Evolutionary conservation across 2,888 invertebrate genomes (phyloP).

Genomic region (Latrodectus elegans): DNA sequence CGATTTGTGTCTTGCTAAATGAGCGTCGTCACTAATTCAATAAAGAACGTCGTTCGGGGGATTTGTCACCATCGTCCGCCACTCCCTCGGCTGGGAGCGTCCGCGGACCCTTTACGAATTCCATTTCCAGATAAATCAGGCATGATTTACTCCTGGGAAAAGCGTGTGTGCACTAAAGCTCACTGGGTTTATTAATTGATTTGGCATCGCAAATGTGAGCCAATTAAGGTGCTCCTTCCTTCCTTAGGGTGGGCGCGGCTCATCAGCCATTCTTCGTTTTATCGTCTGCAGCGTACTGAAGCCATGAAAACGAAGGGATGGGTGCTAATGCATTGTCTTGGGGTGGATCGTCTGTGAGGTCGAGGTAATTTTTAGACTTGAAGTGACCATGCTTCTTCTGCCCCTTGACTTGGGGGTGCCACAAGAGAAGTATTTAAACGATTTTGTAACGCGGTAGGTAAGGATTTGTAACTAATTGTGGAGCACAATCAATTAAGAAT

Average conservation of each 20-base stretch:
- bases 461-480: too few relatives aligned
- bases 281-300: constrained; percentile 1
- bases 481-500: too few relatives aligned
- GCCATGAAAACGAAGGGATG: constrained; percentile 31
- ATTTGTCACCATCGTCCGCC: not conserved
- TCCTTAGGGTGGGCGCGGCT: constrained; percentile 41
- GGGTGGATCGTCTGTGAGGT: constrained; percentile 47
- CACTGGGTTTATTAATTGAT: constrained; percentile 54
- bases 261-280: constrained; percentile 22
- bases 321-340: constrained; percentile 42
- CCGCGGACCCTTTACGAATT: not conserved
- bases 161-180: not conserved
- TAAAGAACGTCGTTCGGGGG: too few relatives aligned
- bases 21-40: too few relatives aligned
- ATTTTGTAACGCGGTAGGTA: too few relatives aligned
- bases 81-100: not conserved
- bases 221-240: constrained; percentile 33
- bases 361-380: constrained; percentile 16
- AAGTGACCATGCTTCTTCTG: not conserved
- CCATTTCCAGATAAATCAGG: constrained; percentile 34
- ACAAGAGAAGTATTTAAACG: too few relatives aligned
- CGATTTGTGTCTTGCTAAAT: too few relatives aligned
- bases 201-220: constrained; percentile 31
- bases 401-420: too few relatives aligned
- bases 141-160: constrained; percentile 48